Percentiles rank a stretch among this genome's conserved stretches.
Conservation (phyloP, 2,113 vertebrate genomes). For the Carassius auratus region DNA sequence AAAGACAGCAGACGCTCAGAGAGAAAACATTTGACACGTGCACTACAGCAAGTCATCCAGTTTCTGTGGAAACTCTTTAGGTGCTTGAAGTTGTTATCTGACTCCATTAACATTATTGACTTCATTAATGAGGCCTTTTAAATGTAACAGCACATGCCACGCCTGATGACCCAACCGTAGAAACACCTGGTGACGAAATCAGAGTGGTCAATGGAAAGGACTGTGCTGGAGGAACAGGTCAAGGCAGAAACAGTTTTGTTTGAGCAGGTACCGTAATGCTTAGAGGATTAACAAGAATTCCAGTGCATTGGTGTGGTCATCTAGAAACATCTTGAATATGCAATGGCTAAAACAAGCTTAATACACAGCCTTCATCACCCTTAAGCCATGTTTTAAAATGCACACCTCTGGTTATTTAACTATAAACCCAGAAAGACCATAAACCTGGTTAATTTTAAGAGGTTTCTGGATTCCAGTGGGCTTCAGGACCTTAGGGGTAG, state of each 20-base stretch:
- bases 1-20: not conserved
- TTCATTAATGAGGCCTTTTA: not conserved
- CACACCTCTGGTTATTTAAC: not conserved
- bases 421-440: not conserved
- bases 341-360: not conserved
- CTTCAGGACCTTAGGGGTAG: not conserved
- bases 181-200: constrained; percentile 25
- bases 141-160: not conserved
- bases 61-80: not conserved
- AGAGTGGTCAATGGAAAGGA: constrained; percentile 15
- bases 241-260: not conserved
- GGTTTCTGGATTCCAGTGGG: not conserved
- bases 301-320: not conserved
- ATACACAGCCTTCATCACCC: not conserved
- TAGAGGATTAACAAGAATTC: not conserved
- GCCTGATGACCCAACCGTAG: constrained; percentile 12
- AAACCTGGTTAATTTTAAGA: constrained; percentile 8
- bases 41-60: not conserved
- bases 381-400: not conserved
- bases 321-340: not conserved
- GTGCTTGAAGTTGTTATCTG: not conserved
- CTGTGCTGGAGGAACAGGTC: constrained; percentile 23
- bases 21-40: not conserved
- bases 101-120: constrained; percentile 1
- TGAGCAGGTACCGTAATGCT: not conserved